These are phyloP conservation scores for Hyperoplus immaculatus DNA, from an alignment of 2,797 vertebrate species.

Conservation along the genomic window DNA sequence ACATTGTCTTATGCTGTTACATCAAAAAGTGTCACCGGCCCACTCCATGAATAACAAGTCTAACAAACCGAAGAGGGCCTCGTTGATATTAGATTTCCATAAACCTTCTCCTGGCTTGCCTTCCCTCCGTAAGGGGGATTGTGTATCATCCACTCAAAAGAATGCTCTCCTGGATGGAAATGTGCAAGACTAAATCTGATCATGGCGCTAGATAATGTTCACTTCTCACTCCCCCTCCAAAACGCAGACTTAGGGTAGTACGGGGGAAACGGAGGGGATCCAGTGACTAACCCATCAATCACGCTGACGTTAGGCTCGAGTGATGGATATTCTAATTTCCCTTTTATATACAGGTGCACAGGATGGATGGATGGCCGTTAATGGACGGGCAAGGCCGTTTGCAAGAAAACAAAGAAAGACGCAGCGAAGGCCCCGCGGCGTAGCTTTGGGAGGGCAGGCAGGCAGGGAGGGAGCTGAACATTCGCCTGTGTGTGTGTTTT, in stretches of 20 bases:
- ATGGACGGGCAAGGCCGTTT: constrained; percentile 75
- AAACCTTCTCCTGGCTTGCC: constrained; percentile 78
- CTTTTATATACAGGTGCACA: constrained; percentile 83
- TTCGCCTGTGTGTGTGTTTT: constrained; percentile 44
- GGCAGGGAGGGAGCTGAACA: constrained; percentile 37
- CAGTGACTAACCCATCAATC: constrained; percentile 85
- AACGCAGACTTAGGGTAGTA: constrained; percentile 69
- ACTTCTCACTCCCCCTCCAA: constrained; percentile 77
- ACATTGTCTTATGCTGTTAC: constrained; percentile 81
- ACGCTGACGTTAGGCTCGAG: constrained; percentile 75
- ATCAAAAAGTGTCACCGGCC: constrained; percentile 83
- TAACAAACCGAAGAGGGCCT: constrained; percentile 77
- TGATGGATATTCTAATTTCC: constrained; percentile 87
- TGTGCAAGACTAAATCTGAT: constrained; percentile 83
- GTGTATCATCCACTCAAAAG: constrained; percentile 80
- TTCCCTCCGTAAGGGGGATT: constrained; percentile 61
- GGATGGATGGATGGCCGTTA: constrained; percentile 83
- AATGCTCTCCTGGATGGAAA: constrained; percentile 79
- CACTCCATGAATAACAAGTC: constrained; percentile 81
- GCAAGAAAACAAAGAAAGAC: constrained; percentile 75
- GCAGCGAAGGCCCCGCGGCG: constrained; percentile 45
- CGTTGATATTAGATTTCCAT: constrained; percentile 83
- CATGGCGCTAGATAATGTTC: constrained; percentile 81
- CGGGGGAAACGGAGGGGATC: constrained; percentile 72
- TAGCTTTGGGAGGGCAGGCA: constrained; percentile 37